Base-by-base conservation (phyloP, 1,140 invertebrate species). In the Polypedilum vanderplanki region DNA sequence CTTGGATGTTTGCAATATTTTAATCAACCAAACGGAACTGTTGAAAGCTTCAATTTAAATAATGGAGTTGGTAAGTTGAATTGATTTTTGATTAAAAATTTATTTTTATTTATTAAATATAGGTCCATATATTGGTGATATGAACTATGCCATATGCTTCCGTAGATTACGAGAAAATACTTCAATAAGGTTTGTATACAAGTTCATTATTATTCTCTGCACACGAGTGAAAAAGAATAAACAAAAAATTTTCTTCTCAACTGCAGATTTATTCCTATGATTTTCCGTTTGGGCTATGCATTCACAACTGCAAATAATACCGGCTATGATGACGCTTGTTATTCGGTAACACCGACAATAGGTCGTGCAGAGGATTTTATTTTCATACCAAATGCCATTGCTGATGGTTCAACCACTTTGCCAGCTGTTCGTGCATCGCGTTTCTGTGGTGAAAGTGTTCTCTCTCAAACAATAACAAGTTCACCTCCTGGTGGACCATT, bases 1-100 rank as follows among this genome's bases (percentile, higher is more conserved):
- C 80, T 84, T 0, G 88, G 88, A 41, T 89, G 88, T 76, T 82
- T 89, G 15, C 89, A 90, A 76, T 90, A 88, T 81, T 89, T 85
- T 78, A 87, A 86, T 0, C 86, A 87, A 57, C 76, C 83, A 8
- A 78, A 81, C 0, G 88, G 88, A 9, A 81, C 79, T 57, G 84
- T 90, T 76, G 85, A 87, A 77, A 88, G 86, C 9, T 90, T 90
- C 78, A 89, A 89, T 79, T 89, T 86, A 78, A 87, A 86, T 79
- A 78, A 79, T 1, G 83, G 85, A 7, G 75, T 78, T 0, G 83
- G 84, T 0, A 82, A 83, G 0, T 84, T 85, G 83, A 46, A 80
- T 79, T 7, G 81, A 84, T 75, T 75, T 70, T 70, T 67, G 18
- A 20, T 20, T 9, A 5, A 18, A 20, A 70, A 70, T 22, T 20